These are phyloP conservation scores for Sterrhoptilus dennistouni DNA, from an alignment of 2,113 vertebrate genomes.

Conservation along the genomic window DNA sequence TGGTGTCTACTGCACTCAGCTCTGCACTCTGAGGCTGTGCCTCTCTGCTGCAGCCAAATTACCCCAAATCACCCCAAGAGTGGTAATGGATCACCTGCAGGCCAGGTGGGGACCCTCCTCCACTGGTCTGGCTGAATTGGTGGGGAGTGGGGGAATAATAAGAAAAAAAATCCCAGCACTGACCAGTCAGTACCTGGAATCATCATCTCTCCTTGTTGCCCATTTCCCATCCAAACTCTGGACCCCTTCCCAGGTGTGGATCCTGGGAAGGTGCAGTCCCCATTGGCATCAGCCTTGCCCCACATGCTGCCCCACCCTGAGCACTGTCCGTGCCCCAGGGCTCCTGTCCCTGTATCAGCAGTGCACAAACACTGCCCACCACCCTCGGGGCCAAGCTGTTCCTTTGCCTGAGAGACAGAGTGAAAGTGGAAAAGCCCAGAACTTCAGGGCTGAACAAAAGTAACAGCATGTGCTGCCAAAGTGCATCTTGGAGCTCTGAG, in stretches of 20 bases:
- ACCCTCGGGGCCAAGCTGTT: neutral
- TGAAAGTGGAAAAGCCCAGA: neutral
- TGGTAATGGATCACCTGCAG: neutral
- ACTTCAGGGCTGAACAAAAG: neutral
- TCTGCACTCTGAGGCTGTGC: neutral
- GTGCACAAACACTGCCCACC: neutral
- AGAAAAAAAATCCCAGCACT: neutral
- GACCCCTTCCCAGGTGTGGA: neutral
- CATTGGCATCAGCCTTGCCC: neutral
- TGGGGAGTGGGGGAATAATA: neutral
- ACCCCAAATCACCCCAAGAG: neutral
- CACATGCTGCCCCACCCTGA: neutral
- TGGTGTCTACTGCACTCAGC: neutral
- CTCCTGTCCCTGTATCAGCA: neutral
- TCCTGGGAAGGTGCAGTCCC: neutral
- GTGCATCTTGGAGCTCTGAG: neutral
- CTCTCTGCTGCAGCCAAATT: neutral
- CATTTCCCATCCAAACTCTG: neutral
- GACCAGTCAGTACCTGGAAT: neutral
- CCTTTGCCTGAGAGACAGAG: neutral
- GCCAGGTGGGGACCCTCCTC: neutral
- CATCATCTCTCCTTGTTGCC: neutral
- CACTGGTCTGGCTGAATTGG: neutral
- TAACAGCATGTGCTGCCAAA: neutral
- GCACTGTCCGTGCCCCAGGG: too few species aligned